Conservation (phyloP, 2,888 invertebrate genomes). For the Metacarcinus magister region DNA sequence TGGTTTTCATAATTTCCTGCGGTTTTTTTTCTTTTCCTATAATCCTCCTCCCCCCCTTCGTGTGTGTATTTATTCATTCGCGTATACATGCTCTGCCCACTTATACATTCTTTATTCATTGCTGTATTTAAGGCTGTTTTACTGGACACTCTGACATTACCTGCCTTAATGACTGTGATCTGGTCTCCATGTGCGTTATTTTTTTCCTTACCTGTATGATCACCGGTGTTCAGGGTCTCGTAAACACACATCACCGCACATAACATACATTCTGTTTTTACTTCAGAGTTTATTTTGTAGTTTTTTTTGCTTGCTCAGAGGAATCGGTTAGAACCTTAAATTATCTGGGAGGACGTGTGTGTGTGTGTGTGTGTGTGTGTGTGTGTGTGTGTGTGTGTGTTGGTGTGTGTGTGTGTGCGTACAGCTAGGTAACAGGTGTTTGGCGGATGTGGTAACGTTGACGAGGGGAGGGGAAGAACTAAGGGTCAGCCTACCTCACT, state of each 20-base stretch:
- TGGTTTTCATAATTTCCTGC: background rate
- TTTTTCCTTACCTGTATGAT: background rate
- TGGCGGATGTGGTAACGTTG: background rate
- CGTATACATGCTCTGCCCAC: background rate
- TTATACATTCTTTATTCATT: background rate
- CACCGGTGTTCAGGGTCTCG: background rate
- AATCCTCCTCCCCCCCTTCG: background rate
- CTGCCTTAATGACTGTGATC: background rate
- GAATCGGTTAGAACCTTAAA: background rate
- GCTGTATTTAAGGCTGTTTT: background rate
- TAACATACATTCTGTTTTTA: background rate
- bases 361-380: constrained; percentile 55
- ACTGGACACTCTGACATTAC: background rate
- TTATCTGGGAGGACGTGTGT: background rate
- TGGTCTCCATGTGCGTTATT: background rate
- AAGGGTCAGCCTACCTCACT: background rate
- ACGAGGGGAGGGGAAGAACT: background rate
- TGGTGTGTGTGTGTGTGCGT: background rate
- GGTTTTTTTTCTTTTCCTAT: background rate
- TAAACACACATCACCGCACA: background rate
- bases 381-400: constrained; percentile 51
- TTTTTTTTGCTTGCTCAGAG: background rate
- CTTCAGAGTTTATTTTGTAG: background rate
- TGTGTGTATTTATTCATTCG: background rate
- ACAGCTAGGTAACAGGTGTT: background rate